Evolutionary conservation across 2,797 vertebrate species (phyloP).

Genomic region (Smutsia gigantea): DNA sequence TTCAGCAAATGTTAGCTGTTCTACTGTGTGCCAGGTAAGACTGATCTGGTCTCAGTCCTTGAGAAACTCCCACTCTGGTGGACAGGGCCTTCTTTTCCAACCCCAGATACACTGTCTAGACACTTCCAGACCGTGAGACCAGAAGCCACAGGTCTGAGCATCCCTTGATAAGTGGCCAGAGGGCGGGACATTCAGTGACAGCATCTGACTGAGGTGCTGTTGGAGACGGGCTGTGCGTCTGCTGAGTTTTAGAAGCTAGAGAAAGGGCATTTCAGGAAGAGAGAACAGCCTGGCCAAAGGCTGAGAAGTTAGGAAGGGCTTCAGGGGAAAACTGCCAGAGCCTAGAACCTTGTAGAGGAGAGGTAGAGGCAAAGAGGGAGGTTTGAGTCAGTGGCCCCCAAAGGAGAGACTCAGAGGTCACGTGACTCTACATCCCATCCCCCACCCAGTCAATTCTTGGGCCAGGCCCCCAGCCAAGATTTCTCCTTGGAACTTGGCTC

Average conservation of each 20-base stretch:
- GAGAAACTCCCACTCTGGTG: neutral
- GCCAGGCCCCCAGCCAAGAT: neutral
- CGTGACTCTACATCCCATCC: neutral
- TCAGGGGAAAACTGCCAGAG: neutral
- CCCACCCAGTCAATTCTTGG: neutral
- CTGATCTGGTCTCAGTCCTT: neutral
- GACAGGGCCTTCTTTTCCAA: neutral
- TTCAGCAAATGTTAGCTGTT: neutral
- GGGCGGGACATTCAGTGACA: neutral
- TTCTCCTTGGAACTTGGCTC: neutral
- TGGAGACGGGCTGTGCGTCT: neutral
- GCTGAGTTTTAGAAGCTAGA: neutral
- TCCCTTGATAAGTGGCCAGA: neutral
- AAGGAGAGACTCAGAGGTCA: neutral
- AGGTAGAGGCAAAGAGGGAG: neutral
- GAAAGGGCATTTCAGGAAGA: neutral
- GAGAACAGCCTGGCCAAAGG: neutral
- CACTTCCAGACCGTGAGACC: neutral
- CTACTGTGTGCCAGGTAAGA: neutral
- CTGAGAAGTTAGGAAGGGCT: neutral
- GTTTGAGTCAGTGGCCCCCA: neutral
- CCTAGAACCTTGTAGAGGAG: neutral
- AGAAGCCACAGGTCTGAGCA: neutral
- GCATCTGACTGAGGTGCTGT: rapidly evolving
- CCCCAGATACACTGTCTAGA: neutral